Evolutionary conservation across 2,797 vertebrate species (phyloP), one percentile per base, ranked within the genome.

Genomic region (Acanthornis magna): DNA sequence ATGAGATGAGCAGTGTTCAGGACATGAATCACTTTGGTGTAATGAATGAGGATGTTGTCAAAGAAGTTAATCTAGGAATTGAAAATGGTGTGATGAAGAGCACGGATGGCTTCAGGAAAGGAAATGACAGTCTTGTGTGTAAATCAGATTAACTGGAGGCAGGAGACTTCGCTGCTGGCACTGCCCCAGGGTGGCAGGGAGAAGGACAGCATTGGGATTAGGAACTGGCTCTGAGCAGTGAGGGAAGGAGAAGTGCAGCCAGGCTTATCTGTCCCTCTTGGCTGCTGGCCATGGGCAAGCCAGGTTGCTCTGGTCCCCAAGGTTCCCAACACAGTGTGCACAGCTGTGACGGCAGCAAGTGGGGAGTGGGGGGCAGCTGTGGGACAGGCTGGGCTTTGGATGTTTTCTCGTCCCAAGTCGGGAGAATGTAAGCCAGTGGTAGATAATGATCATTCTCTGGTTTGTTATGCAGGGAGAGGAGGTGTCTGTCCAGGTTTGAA

Each of bases 1-100:
- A 13, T 30, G 68, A 85, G 86, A 85, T 85, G 81, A 71, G 40
- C 78, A 74, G 71, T 66, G 65, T 87, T 87, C 42, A 54, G 54
- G 38, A 42, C 54, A 65, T 83, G 57, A 80, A 76, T 93, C 67
- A 36, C 30, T 85, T 91, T 72, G 36, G 50, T 67, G 34, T 67
- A 71, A 67, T 95, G 91, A 97, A 95, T 93, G 65, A 68, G 53
- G 58, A 73, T 75, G 47, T 93, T 96, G 92, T 96, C 4, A 0
- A 62, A 94, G 58, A 87, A 89, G 81, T 92, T 93, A 85, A 89
- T 92, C 80, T 85, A 88, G 86, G 91, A 92, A 85, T 68, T 76
- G 71, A 61, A 63, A 48, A 7, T 71, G 88, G 75, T 77, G 74
- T 83, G 51, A 36, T 54, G 68, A 91, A 85, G 51, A 79, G 53